Evolutionary conservation across 2,113 vertebrate genomes (phyloP).

Genomic region (Panthera leo): DNA sequence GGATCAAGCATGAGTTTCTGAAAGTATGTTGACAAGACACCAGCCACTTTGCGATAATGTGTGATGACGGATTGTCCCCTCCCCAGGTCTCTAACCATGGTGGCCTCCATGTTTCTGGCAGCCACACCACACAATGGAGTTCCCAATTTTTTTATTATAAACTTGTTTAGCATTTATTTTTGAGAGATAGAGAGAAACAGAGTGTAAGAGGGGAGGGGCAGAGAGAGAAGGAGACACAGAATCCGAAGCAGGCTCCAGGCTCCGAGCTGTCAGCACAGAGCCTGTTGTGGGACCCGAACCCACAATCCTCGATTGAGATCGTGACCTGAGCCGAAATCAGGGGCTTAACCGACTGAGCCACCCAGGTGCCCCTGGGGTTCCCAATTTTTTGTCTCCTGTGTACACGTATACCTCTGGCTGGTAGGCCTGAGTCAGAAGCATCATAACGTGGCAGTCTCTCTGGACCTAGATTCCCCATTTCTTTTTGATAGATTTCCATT

Average conservation of each 20-base stretch:
- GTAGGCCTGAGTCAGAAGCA: rapidly evolving
- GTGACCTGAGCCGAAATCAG: too few species aligned
- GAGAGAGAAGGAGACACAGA: too few species aligned
- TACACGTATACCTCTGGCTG: background rate
- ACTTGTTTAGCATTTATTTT: too few species aligned
- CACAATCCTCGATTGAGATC: too few species aligned
- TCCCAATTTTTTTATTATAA: background rate
- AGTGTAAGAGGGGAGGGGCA: too few species aligned
- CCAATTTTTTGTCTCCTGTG: background rate
- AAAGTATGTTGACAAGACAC: background rate
- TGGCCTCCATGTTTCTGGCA: background rate
- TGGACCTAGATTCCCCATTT: background rate
- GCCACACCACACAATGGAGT: too few species aligned
- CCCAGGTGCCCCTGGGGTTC: too few species aligned
- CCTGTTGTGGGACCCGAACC: too few species aligned
- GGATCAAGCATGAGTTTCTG: background rate
- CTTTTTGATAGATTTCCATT: background rate
- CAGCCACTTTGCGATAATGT: background rate
- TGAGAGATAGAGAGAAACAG: too few species aligned
- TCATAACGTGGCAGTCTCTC: background rate
- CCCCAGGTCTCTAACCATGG: background rate
- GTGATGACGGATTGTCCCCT: background rate
- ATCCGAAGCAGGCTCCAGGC: too few species aligned
- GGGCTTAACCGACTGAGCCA: too few species aligned
- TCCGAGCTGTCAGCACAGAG: too few species aligned